These are phyloP conservation scores for Empis livida DNA, from an alignment of 2,888 invertebrate species.

Conservation along the genomic window DNA sequence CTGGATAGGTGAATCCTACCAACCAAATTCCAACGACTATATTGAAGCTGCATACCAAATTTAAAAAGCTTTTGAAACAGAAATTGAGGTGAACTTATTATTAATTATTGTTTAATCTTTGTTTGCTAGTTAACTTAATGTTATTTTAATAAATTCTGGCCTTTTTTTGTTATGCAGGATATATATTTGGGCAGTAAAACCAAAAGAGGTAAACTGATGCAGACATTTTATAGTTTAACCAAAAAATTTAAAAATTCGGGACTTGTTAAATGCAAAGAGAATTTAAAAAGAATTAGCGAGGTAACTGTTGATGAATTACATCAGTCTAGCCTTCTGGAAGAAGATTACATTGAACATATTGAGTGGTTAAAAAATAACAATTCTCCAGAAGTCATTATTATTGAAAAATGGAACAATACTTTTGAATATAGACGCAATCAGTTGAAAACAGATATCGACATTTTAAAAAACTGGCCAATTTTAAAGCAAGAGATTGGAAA, in stretches of 20 bases:
- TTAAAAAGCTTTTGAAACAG: background rate
- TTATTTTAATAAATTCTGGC: no score
- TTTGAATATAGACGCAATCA: background rate
- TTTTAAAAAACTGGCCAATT: background rate
- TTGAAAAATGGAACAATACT: background rate
- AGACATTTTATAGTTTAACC: background rate
- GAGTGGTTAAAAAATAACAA: conserved; percentile 1
- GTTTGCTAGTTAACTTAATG: background rate
- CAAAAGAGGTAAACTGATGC: background rate
- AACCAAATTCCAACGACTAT: background rate
- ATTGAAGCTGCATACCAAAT: background rate
- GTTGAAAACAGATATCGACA: background rate
- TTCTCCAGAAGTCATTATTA: background rate
- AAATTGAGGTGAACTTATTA: background rate
- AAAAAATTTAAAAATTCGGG: background rate
- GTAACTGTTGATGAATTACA: no score
- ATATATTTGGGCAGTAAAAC: background rate
- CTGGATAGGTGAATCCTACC: background rate
- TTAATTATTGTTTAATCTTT: background rate
- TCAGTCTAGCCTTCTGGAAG: no score
- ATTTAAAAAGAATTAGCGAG: no score
- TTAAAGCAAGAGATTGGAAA: background rate
- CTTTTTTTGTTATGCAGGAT: background rate
- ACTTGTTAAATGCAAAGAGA: no score
- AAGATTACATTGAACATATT: background rate